A percentile compares a stretch with the other conserved stretches of the same genome.
phyloP scores from a whole-genome alignment of 2,888 invertebrate species.

The Drosophila kambysellisi region DNA sequence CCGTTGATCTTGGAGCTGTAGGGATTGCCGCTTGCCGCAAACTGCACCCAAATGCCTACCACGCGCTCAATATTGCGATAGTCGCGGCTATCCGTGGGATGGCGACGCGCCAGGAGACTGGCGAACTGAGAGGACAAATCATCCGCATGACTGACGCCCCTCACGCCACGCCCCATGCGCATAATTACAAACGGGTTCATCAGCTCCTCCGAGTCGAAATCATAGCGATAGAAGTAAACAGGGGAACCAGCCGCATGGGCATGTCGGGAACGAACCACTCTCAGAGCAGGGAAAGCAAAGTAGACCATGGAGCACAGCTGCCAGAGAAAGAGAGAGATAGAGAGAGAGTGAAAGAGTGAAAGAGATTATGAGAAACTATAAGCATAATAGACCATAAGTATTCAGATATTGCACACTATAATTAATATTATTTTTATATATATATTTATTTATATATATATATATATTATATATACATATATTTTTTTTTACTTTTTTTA shows the following conservation, averaged over 20 bases:
- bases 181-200: constrained; percentile 79
- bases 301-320: constrained; percentile 77
- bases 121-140: constrained; percentile 82
- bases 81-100: constrained; percentile 78
- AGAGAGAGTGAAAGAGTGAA: no score
- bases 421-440: background rate
- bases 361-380: background rate
- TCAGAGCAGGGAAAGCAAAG: constrained; percentile 70
- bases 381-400: background rate
- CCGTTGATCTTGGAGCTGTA: constrained; percentile 73
- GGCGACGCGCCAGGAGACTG: constrained; percentile 65
- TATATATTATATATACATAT: no score
- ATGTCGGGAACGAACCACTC: constrained; percentile 78
- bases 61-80: constrained; percentile 82
- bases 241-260: constrained; percentile 77
- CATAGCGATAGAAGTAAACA: constrained; percentile 83
- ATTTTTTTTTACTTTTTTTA: background rate
- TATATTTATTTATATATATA: no score
- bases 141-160: constrained; percentile 84
- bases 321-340: background rate
- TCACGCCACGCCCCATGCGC: constrained; percentile 79
- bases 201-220: constrained; percentile 83
- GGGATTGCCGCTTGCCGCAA: constrained; percentile 82
- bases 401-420: background rate
- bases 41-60: constrained; percentile 82